Conservation (phyloP, 2,888 invertebrate genomes). For the Aplocera efformata region DNA sequence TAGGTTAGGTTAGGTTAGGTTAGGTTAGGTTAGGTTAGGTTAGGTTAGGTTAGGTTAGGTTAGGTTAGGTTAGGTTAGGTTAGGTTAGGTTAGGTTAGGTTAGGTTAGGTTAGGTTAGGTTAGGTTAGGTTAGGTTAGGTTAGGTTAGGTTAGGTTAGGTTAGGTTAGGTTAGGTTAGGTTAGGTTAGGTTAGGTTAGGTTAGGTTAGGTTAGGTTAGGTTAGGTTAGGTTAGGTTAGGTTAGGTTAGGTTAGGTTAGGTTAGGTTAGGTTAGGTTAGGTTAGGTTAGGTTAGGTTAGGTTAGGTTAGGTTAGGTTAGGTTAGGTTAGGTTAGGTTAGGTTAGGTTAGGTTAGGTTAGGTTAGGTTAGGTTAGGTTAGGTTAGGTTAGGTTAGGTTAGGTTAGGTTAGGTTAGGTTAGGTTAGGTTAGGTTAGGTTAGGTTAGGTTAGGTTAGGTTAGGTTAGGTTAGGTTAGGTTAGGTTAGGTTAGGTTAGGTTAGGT, state of each 20-base stretch:
- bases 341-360: slow-evolving; percentile 25
- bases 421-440: slow-evolving; percentile 23
- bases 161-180: slow-evolving; percentile 20
- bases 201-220: slow-evolving; percentile 27
- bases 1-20: slow-evolving; percentile 18
- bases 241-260: slow-evolving; percentile 24
- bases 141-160: slow-evolving; percentile 19
- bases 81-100: slow-evolving; percentile 24
- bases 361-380: slow-evolving; percentile 24
- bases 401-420: slow-evolving; percentile 24
- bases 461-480: slow-evolving; percentile 20
- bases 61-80: slow-evolving; percentile 24
- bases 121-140: slow-evolving; percentile 23
- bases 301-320: slow-evolving; percentile 18
- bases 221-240: slow-evolving; percentile 22
- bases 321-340: slow-evolving; percentile 25
- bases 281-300: slow-evolving; percentile 19
- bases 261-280: slow-evolving; percentile 24
- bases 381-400: slow-evolving; percentile 24
- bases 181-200: slow-evolving; percentile 26
- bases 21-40: slow-evolving; percentile 25
- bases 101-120: slow-evolving; percentile 24
- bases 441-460: slow-evolving; percentile 19
- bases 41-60: slow-evolving; percentile 25
- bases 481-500: slow-evolving; percentile 26